Evolutionary conservation across 2,888 invertebrate species (phyloP).

Genomic region (Drosophila fulvimacula): DNA sequence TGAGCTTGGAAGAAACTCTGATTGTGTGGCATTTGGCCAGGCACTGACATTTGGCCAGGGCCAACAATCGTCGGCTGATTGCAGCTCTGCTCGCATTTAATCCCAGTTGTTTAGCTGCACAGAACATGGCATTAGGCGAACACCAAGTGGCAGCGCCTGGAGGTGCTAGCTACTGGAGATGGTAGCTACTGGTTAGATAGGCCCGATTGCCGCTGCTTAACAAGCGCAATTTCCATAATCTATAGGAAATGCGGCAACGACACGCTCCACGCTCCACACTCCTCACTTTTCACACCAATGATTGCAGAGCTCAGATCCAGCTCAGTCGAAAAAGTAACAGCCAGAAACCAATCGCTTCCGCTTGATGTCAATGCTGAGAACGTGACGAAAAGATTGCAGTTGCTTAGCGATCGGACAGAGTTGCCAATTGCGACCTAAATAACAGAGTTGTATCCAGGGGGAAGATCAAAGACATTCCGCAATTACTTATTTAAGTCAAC

Average conservation of each 20-base stretch:
- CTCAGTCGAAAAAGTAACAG: not conserved
- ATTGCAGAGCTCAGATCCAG: slow-evolving; percentile 47
- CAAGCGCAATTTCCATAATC: slow-evolving; percentile 50
- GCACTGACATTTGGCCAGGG: slow-evolving; percentile 40
- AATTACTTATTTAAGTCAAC: too few relatives aligned
- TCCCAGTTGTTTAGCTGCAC: slow-evolving; percentile 9
- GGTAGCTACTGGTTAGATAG: slow-evolving; percentile 5
- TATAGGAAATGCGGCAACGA: slow-evolving; percentile 45
- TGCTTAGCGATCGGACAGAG: slow-evolving; percentile 9
- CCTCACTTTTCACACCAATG: slow-evolving; percentile 56
- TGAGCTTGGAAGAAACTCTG: slow-evolving; percentile 1
- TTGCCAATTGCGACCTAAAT: slow-evolving; percentile 36
- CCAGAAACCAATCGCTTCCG: slow-evolving; percentile 51
- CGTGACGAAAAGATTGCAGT: slow-evolving; percentile 56
- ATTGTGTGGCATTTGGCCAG: slow-evolving; percentile 36
- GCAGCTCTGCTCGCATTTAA: slow-evolving; percentile 2
- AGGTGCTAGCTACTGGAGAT: slow-evolving; percentile 53
- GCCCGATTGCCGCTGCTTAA: slow-evolving; percentile 19
- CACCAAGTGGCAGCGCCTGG: slow-evolving; percentile 16
- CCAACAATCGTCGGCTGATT: slow-evolving; percentile 10
- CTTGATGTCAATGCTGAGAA: slow-evolving; percentile 61
- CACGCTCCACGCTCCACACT: slow-evolving; percentile 46
- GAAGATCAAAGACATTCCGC: not conserved
- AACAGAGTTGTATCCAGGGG: not conserved
- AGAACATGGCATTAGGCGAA: slow-evolving; percentile 43